phyloP scores from a whole-genome alignment of 2,888 invertebrate species.

The Norana najaformis region DNA sequence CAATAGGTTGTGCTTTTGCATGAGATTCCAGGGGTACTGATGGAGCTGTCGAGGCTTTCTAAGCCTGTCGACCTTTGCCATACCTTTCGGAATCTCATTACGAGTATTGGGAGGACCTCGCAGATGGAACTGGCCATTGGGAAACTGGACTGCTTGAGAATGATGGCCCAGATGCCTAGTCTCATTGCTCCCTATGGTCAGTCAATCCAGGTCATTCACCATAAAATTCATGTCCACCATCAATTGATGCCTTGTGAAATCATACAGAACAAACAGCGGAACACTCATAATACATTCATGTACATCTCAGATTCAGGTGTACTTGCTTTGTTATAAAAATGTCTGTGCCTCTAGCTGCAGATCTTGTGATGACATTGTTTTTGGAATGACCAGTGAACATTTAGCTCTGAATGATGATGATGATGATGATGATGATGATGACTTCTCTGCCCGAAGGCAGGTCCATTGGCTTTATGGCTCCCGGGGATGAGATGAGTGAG shows the following conservation, averaged over 20 bases:
- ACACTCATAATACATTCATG: no score
- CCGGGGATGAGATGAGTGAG: no score
- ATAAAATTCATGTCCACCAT: no score
- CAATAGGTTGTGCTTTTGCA: constrained; percentile 63
- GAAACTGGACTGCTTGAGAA: constrained; percentile 7
- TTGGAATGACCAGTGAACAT: no score
- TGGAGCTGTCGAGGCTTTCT: constrained; percentile 71
- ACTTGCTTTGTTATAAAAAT: no score
- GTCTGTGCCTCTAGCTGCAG: not conserved
- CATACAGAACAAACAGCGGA: no score
- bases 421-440: no score
- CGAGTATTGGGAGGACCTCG: not conserved
- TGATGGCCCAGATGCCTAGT: constrained; percentile 19
- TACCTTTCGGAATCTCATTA: not conserved
- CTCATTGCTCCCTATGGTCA: constrained; percentile 5
- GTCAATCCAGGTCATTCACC: not conserved
- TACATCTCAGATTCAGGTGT: no score
- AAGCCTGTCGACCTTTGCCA: constrained; percentile 58
- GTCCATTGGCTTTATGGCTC: no score
- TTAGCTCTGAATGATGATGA: no score
- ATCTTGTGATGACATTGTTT: not conserved
- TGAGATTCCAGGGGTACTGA: constrained; percentile 81
- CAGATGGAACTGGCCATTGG: constrained; percentile 16
- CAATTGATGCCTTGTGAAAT: no score
- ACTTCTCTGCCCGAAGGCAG: no score